Percentiles rank a stretch among this genome's conserved stretches.
Conservation (phyloP, 2,888 invertebrate genomes). For the Lepeophtheirus nordmannii region DNA sequence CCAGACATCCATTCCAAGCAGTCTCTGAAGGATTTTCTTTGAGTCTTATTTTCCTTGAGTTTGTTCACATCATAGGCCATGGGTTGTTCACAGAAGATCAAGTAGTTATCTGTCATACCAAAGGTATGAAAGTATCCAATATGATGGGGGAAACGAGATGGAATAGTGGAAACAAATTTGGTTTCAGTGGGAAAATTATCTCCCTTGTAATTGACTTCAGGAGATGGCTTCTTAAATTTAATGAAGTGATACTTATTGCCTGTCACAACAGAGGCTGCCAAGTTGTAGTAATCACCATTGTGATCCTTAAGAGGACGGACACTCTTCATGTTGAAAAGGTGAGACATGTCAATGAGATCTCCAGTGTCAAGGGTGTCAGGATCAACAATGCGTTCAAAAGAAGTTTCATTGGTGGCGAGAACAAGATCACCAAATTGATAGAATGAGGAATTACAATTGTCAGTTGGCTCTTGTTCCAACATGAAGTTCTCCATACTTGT, state of each 20-base stretch:
- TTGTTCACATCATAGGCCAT: slow-evolving; percentile 35
- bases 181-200: neutral
- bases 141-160: slow-evolving; percentile 33
- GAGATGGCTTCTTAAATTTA: slow-evolving; percentile 29
- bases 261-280: slow-evolving; percentile 35
- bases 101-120: slow-evolving; percentile 40
- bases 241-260: slow-evolving; percentile 33
- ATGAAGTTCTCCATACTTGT: no score
- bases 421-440: slow-evolving; percentile 33
- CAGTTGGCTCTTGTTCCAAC: slow-evolving; percentile 31
- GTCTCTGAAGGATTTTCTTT: slow-evolving; percentile 33
- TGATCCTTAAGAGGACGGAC: slow-evolving; percentile 32
- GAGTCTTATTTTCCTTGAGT: slow-evolving; percentile 33
- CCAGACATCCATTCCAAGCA: slow-evolving; percentile 36
- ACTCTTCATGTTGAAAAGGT: slow-evolving; percentile 26
- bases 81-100: slow-evolving; percentile 41
- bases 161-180: slow-evolving; percentile 31
- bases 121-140: slow-evolving; percentile 41
- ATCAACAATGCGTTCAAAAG: slow-evolving; percentile 34
- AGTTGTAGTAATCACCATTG: slow-evolving; percentile 37
- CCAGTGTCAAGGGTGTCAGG: slow-evolving; percentile 33
- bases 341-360: slow-evolving; percentile 31
- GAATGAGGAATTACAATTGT: slow-evolving; percentile 36
- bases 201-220: neutral
- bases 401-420: slow-evolving; percentile 36